Conservation (phyloP, 2,113 vertebrate species). For the Lagenorhynchus albirostris region DNA sequence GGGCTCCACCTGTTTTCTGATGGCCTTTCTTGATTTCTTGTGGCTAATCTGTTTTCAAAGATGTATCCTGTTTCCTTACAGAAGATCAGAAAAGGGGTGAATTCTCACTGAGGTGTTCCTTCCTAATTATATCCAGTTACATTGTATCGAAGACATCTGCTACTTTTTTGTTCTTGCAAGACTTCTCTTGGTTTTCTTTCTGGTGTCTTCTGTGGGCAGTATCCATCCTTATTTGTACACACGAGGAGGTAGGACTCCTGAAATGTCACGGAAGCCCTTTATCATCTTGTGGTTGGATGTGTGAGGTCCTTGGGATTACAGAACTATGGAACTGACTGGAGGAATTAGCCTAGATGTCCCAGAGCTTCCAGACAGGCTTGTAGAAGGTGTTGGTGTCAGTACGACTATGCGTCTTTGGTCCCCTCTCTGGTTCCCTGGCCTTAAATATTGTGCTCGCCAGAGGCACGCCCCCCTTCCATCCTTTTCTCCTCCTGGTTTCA, state of each 20-base stretch:
- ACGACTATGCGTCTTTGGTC: too few species aligned
- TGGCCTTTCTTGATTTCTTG: background rate
- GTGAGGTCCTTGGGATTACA: background rate
- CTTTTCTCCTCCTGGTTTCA: background rate
- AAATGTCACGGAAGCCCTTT: background rate
- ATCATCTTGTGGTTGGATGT: background rate
- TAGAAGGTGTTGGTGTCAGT: background rate
- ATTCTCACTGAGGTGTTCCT: background rate
- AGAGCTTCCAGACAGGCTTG: background rate
- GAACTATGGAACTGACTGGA: background rate
- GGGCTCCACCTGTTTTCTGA: background rate
- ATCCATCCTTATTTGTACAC: rapidly evolving
- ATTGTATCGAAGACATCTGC: background rate
- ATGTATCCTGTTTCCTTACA: background rate
- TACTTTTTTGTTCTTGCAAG: background rate
- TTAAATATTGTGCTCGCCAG: background rate
- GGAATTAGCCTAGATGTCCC: background rate
- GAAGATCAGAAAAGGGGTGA: background rate
- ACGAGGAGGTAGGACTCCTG: background rate
- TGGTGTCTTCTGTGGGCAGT: background rate
- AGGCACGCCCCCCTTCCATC: rapidly evolving
- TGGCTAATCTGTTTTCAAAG: background rate
- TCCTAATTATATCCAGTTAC: rapidly evolving
- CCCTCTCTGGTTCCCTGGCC: background rate
- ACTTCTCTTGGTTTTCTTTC: background rate